Evolutionary conservation across 2,113 vertebrate genomes (phyloP).

Genomic region (Coracopsis vasa): DNA sequence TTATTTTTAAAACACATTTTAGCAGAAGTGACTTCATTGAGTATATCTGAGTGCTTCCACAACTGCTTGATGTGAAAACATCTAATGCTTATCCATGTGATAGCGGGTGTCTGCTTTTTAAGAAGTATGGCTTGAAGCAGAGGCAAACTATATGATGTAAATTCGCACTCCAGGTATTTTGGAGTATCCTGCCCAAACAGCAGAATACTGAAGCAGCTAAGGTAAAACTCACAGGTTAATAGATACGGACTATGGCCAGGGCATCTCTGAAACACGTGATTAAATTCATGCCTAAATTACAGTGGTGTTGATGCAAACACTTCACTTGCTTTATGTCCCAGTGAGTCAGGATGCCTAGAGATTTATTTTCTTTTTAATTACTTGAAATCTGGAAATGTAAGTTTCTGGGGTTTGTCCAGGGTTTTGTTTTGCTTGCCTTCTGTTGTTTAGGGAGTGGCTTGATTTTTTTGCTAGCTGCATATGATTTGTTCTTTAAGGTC

Average conservation of each 20-base stretch:
- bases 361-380: background rate
- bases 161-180: background rate
- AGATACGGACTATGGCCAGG: accelerated
- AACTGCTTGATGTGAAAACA: background rate
- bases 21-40: background rate
- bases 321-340: background rate
- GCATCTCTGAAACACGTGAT: background rate
- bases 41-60: background rate
- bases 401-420: background rate
- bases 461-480: accelerated
- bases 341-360: background rate
- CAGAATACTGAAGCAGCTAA: background rate
- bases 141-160: background rate
- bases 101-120: background rate
- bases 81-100: background rate
- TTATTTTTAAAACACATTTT: background rate
- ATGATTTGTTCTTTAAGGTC: background rate
- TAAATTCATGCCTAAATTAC: background rate
- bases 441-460: background rate
- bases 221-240: background rate
- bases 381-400: background rate
- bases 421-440: background rate
- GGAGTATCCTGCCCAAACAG: background rate
- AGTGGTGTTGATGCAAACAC: background rate
- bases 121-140: background rate